Evolutionary conservation across 1,140 invertebrate genomes (phyloP).

Genomic region (Ptiloglossa arizonensis): DNA sequence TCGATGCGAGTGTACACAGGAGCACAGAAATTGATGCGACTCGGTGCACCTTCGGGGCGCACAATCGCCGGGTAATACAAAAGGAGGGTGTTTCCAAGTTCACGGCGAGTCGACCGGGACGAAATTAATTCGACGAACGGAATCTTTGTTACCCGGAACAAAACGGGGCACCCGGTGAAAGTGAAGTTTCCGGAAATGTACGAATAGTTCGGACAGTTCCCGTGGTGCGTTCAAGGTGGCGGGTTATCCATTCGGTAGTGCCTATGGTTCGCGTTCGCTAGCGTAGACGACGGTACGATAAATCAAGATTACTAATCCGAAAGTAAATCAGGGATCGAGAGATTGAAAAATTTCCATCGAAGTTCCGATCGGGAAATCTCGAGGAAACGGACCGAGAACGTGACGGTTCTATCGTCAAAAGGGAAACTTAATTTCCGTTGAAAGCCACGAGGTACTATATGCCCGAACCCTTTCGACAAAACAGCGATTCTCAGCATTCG

Average conservation of each 20-base stretch:
- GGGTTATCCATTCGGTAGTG: too few relatives aligned
- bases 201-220: constrained; percentile 17
- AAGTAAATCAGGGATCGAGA: background rate
- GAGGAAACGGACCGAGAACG: background rate
- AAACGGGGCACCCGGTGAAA: constrained; percentile 8
- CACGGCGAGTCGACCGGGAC: too few relatives aligned
- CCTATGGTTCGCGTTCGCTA: background rate
- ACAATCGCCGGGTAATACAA: too few relatives aligned
- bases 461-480: background rate
- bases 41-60: too few relatives aligned
- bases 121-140: constrained; percentile 16
- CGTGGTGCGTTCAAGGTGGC: background rate
- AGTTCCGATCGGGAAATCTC: background rate
- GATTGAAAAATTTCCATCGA: background rate
- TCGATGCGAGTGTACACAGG: too few relatives aligned
- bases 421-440: background rate
- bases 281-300: background rate
- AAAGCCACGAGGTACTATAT: background rate
- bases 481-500: background rate
- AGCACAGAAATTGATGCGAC: too few relatives aligned
- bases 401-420: background rate
- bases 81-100: background rate
- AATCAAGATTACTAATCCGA: background rate
- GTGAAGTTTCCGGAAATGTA: constrained; percentile 17
- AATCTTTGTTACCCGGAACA: constrained; percentile 21